phyloP scores from a whole-genome alignment of 2,888 invertebrate genomes.

The Lamproptera curius region DNA sequence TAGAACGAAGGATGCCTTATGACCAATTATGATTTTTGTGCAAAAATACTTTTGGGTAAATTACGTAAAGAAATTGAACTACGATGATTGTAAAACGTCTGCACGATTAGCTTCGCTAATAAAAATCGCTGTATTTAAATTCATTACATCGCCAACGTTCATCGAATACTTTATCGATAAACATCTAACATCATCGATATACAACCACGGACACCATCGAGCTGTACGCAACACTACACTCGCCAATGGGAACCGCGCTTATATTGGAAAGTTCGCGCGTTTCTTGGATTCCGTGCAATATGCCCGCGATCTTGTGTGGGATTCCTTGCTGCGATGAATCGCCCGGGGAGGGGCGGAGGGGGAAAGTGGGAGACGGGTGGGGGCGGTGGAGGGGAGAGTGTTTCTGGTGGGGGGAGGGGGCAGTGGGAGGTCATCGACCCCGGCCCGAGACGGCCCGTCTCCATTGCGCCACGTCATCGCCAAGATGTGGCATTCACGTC shows the following conservation, averaged over 20 bases:
- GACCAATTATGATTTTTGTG: too few relatives aligned
- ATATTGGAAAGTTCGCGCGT: conserved; percentile 20
- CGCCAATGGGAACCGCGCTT: conserved; percentile 9
- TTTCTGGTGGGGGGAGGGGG: background rate
- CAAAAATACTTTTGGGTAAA: too few relatives aligned
- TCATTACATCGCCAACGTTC: too few relatives aligned
- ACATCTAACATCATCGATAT: too few relatives aligned
- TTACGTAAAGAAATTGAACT: too few relatives aligned
- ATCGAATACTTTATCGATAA: too few relatives aligned
- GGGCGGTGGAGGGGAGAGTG: background rate
- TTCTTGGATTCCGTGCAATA: conserved; percentile 21
- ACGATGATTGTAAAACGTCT: too few relatives aligned
- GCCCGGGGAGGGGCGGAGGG: conserved; percentile 1
- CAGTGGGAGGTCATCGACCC: conserved; percentile 15
- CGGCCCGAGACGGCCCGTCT: conserved; percentile 20
- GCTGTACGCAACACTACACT: too few relatives aligned
- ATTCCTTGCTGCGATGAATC: conserved; percentile 18
- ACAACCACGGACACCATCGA: too few relatives aligned
- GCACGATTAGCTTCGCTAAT: too few relatives aligned
- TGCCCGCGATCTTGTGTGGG: conserved; percentile 18
- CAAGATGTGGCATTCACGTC: background rate
- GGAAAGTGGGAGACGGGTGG: background rate
- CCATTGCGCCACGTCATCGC: conserved; percentile 17
- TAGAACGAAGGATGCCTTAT: too few relatives aligned
- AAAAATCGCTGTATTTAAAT: too few relatives aligned